A percentile compares a stretch with the other conserved stretches of the same genome.
These are phyloP conservation scores for Acanthococcus lagerstroemiae DNA, from an alignment of 2,888 invertebrate genomes.

Conservation along the genomic window DNA sequence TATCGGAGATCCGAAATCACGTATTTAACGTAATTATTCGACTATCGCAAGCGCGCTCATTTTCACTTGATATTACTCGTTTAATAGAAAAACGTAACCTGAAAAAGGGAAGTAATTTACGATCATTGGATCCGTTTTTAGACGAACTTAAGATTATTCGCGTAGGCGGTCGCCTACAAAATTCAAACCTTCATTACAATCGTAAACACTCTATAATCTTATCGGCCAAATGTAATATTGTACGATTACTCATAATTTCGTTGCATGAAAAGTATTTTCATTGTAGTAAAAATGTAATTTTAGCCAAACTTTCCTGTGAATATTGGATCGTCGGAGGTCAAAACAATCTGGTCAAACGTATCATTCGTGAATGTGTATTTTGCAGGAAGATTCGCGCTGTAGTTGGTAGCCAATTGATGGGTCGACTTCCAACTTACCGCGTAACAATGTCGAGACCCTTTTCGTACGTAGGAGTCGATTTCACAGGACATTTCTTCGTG, in stretches of 20 bases:
- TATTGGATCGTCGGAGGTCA: constrained; percentile 9
- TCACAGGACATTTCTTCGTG: neutral
- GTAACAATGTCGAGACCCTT: neutral
- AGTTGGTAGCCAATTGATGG: neutral
- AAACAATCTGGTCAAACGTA: neutral
- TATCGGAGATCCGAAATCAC: neutral
- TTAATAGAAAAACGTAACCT: neutral
- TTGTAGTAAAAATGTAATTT: constrained; percentile 6
- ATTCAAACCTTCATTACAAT: constrained; percentile 24
- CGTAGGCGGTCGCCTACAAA: constrained; percentile 31
- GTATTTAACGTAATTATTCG: neutral
- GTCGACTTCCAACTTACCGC: neutral
- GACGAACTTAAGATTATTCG: neutral
- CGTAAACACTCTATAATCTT: constrained; percentile 34
- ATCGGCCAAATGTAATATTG: constrained; percentile 31
- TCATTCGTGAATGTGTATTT: constrained; percentile 5
- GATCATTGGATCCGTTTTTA: neutral
- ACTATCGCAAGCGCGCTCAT: neutral
- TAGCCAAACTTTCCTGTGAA: neutral
- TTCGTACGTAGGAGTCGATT: constrained; percentile 6
- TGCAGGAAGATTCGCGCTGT: neutral
- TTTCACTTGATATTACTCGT: neutral
- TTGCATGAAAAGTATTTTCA: constrained; percentile 33
- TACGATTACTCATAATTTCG: constrained; percentile 25
- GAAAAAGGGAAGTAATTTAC: neutral